These are phyloP conservation scores for Galagoides demidoff DNA, from an alignment of 2,797 vertebrate species.

Conservation along the genomic window DNA sequence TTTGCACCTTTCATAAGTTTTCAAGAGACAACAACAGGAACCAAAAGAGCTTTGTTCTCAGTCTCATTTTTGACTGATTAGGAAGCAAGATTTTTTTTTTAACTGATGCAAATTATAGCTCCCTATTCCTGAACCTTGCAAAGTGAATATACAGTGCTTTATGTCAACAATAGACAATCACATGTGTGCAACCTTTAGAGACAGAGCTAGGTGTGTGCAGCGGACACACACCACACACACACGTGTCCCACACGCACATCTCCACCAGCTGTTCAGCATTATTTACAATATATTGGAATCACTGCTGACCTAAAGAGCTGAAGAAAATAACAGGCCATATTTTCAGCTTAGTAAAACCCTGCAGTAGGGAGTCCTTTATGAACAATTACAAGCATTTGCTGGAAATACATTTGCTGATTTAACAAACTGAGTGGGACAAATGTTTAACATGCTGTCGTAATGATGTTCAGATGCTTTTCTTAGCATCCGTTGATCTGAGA, in stretches of 20 bases:
- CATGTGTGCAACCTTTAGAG: not conserved
- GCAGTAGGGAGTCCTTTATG: constrained; percentile 86
- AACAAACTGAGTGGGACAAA: constrained; percentile 89
- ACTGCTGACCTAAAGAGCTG: constrained; percentile 86
- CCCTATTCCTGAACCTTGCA: not conserved
- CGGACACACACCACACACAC: not conserved
- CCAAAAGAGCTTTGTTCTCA: not conserved
- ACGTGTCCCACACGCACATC: constrained; percentile 55
- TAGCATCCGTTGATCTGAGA: constrained; percentile 88
- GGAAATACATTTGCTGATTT: constrained; percentile 89
- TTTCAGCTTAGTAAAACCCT: constrained; percentile 89
- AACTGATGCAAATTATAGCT: not conserved
- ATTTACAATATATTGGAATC: constrained; percentile 86
- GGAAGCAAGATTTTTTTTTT: not conserved
- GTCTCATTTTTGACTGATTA: not conserved
- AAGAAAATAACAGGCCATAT: constrained; percentile 88
- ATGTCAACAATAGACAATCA: not conserved
- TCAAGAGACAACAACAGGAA: not conserved
- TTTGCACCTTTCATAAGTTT: not conserved
- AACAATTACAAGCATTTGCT: constrained; percentile 87
- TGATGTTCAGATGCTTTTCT: constrained; percentile 89
- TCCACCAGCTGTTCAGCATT: constrained; percentile 83
- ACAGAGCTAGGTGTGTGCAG: not conserved
- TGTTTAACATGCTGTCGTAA: constrained; percentile 89
- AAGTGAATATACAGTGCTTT: not conserved